phyloP scores from a whole-genome alignment of 2,113 vertebrate genomes.

The Lethenteron reissneri region DNA sequence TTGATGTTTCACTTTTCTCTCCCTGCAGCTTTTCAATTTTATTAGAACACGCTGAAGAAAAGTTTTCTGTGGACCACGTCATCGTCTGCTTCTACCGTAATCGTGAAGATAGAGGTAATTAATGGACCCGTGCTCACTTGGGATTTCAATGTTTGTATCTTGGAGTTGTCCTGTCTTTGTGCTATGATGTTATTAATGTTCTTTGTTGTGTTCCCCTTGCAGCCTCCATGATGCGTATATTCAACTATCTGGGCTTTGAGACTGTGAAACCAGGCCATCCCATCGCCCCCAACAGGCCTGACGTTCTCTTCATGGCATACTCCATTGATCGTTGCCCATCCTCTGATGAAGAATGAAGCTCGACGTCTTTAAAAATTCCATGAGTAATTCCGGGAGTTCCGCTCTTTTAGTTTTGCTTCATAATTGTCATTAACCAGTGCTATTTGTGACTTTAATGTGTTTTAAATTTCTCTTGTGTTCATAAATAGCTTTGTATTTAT shows the following conservation, averaged over 20 bases:
- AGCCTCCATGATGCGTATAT: conserved; percentile 77
- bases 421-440: too few relatives aligned
- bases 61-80: conserved; percentile 70
- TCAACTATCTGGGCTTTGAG: conserved; percentile 99
- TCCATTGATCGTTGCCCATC: conserved; percentile 65
- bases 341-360: conserved; percentile 48
- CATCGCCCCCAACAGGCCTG: conserved; percentile 83
- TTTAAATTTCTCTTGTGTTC: too few relatives aligned
- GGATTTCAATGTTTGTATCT: neutral
- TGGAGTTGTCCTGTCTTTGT: neutral
- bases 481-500: too few relatives aligned
- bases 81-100: conserved; percentile 86
- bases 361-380: too few relatives aligned
- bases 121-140: neutral
- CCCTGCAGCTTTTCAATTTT: conserved; percentile 55
- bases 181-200: neutral
- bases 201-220: conserved; percentile 10
- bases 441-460: too few relatives aligned
- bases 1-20: conserved; percentile 8
- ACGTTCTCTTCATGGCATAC: conserved; percentile 98
- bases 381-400: too few relatives aligned
- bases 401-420: too few relatives aligned
- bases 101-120: conserved; percentile 76
- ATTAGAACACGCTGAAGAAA: conserved; percentile 80
- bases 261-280: conserved; percentile 99